Evolutionary conservation across 1,140 invertebrate genomes (phyloP), one percentile per base, ranked within the genome.

Genomic region (Macrotrachela quadricornifera): DNA sequence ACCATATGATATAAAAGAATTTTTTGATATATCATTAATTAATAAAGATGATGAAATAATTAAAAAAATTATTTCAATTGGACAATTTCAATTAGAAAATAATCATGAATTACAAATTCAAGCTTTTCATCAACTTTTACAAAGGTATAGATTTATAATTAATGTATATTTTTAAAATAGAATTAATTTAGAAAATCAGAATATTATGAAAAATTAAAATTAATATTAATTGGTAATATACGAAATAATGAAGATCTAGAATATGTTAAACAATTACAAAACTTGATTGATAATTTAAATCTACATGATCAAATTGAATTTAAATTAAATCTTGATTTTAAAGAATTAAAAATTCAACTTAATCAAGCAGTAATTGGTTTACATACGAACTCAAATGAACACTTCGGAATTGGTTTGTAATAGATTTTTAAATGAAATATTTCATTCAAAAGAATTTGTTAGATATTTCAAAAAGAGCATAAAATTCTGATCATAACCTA

Each of bases 371-470:
- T 74, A 6, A 79, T 95, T 55, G 88, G 85, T 1, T 68, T 99
- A 40, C 94, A 99, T 64, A 83, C 91, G 12, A 97, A 97, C 92
- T 84, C 82, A 79, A 91, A 97, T 71, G 94, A 99, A 71, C 94
- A 97, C 73, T 99, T 99, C 75, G 94, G 92, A 44, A 99, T 99
- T 58, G 80, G 81, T 80, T 59, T 57, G 62, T 57, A 21, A 57
- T 16, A 21, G 16, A 53, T 21, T 1, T 63, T 80, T 83, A 56
- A 76, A n/a, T 50, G 36, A n/a, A n/a, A n/a, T n/a, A n/a, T n/a
- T n/a, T n/a, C n/a, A n/a, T n/a, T n/a, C n/a, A n/a, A n/a, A n/a
- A n/a, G n/a, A n/a, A n/a, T n/a, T n/a, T n/a, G n/a, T n/a, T n/a
- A n/a, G n/a, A n/a, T n/a, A n/a, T n/a, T n/a, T n/a, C n/a, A n/a